Base-by-base conservation (phyloP, 2,113 vertebrate genomes). In the Crypturellus undulatus region DNA sequence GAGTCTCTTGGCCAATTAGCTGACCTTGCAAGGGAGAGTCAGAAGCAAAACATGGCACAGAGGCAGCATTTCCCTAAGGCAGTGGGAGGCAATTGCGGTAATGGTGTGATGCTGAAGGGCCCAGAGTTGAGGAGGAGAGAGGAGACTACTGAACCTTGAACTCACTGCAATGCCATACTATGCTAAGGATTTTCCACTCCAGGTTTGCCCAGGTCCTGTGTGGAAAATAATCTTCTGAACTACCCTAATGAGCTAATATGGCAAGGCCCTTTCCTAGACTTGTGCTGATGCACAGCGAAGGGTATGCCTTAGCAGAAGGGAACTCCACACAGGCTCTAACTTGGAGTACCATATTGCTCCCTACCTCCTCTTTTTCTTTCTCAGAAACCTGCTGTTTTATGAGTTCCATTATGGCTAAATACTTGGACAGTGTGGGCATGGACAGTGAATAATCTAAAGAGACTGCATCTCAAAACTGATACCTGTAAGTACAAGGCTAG, bases 11-110 rank as follows among this genome's bases (percentile, higher is more conserved):
- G 80, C 67, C 85, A 67, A 84, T 78, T 42, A 92, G 75, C 87
- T 86, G 91, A 93, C 93, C 94, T 80, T 80, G 84, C 79, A 88
- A 87, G 78, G 63, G 70, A 75, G 65, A 64, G 89, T 80, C 63
- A 81, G 87, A 49, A 91, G 70, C 43, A 77, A 65, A 71, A 64
- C 67, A 24, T 43, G 47, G 93, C 79, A 42, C 43, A 83, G 84
- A 59, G 73, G 69, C 69, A 75, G 79, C 83, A 58, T 40, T 92
- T 79, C 45, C 79, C 26, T 5, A 1, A 45, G 84, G 81, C 90
- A 84, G 20, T 30, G 85, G 71, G n/a, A 30, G 24, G 21, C 54
- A 45, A 75, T 7, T 76, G 73, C 78, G 51, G 62, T 62, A 26
- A 26, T 22, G 62, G 80, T 81, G 38, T 21, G 32, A 60, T 18